Evolutionary conservation across 2,888 invertebrate species (phyloP).

Genomic region (Tromatobia lineatoria): DNA sequence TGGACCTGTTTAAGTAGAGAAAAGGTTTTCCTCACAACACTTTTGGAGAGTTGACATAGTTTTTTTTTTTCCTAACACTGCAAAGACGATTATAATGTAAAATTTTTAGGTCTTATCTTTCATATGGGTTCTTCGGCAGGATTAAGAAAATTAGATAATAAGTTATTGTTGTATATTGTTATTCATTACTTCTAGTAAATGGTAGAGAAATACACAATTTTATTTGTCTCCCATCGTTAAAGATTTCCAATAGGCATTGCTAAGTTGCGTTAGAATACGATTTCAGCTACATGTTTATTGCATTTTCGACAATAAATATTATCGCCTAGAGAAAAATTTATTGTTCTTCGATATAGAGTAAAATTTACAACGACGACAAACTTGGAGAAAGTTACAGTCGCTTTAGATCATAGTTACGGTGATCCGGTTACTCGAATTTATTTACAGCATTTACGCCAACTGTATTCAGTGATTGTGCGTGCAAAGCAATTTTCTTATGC

Average conservation of each 20-base stretch:
- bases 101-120: too few relatives aligned
- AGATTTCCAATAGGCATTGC: neutral
- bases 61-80: too few relatives aligned
- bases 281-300: neutral
- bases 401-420: neutral
- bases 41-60: too few relatives aligned
- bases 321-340: slow-evolving; percentile 7
- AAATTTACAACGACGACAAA: neutral
- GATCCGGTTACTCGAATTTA: slow-evolving; percentile 3
- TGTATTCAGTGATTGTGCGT: neutral
- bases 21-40: too few relatives aligned
- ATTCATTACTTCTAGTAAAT: neutral
- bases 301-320: slow-evolving; percentile 7
- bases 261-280: neutral
- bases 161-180: neutral
- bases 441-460: neutral
- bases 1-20: too few relatives aligned
- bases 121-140: too few relatives aligned
- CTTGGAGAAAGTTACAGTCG: slow-evolving; percentile 10
- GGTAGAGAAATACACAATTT: neutral
- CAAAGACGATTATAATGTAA: too few relatives aligned
- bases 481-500: neutral
- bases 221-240: neutral
- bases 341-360: neutral
- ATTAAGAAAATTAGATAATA: too few relatives aligned